Percentiles rank a stretch among this genome's conserved stretches.
These are phyloP conservation scores for Monomorium pharaonis DNA, from an alignment of 1,140 invertebrate genomes.

Conservation along the genomic window DNA sequence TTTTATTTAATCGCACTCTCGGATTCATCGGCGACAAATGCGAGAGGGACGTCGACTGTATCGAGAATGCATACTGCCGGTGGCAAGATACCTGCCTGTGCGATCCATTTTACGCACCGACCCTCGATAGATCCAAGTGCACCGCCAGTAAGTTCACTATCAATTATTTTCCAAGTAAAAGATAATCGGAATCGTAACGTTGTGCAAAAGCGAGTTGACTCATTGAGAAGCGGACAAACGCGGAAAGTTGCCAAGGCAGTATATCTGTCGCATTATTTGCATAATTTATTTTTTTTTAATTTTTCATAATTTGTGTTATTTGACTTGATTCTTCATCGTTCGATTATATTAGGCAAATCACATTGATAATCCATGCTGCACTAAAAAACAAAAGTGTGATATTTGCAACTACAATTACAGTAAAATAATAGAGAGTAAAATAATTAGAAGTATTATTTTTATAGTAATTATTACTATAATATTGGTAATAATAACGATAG, in stretches of 20 bases:
- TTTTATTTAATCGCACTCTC: not conserved
- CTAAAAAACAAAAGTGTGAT: no score
- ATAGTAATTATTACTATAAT: no score
- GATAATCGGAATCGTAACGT: not conserved
- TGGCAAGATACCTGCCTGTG: constrained; percentile 64
- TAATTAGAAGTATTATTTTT: no score
- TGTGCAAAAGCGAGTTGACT: not conserved
- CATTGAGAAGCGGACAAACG: not conserved
- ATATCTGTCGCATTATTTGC: no score
- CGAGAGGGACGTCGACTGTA: constrained; percentile 69
- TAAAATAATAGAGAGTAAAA: no score
- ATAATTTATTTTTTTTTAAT: not conserved
- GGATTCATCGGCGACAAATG: constrained; percentile 54
- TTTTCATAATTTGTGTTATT: not conserved
- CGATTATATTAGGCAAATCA: not conserved
- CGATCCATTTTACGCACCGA: constrained; percentile 65
- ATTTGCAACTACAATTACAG: no score
- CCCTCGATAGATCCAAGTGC: constrained; percentile 60
- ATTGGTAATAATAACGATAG: no score
- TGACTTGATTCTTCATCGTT: no score
- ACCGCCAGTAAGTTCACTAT: constrained; percentile 65
- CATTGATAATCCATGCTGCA: no score
- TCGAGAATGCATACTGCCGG: constrained; percentile 66
- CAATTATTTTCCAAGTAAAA: not conserved
- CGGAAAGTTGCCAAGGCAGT: not conserved